Conservation (phyloP, 2,888 invertebrate species). For the Clitarchus hookeri region DNA sequence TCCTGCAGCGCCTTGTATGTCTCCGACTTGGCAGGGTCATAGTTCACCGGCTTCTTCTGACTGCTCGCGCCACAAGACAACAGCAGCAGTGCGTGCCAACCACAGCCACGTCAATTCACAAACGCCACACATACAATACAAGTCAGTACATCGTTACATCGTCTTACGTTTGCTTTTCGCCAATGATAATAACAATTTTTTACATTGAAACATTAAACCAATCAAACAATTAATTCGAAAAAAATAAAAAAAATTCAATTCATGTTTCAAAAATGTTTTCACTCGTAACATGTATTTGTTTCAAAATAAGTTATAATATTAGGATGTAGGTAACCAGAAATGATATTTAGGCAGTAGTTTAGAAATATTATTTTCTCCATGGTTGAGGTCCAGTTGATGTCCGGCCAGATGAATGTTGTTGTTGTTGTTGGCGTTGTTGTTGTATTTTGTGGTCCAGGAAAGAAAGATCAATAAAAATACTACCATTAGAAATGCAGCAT, state of each 20-base stretch:
- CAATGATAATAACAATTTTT: no score
- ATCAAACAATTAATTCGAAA: background rate
- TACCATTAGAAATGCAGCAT: slow-evolving; percentile 49
- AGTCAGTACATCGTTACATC: no score
- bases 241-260: background rate
- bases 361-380: background rate
- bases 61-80: slow-evolving; percentile 47
- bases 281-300: background rate
- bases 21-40: slow-evolving; percentile 88
- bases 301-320: background rate
- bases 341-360: background rate
- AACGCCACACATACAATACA: no score
- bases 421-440: slow-evolving; percentile 63
- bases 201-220: no score
- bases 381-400: slow-evolving; percentile 10
- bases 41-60: slow-evolving; percentile 72
- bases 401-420: slow-evolving; percentile 31
- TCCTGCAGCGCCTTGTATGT: slow-evolving; percentile 87
- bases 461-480: slow-evolving; percentile 84
- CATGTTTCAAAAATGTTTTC: background rate
- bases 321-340: background rate
- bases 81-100: no score
- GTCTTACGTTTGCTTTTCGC: no score
- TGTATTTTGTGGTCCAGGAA: slow-evolving; percentile 75
- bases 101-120: no score